These are phyloP conservation scores for Eupithecia insigniata DNA, from an alignment of 2,888 invertebrate genomes.

Conservation along the genomic window DNA sequence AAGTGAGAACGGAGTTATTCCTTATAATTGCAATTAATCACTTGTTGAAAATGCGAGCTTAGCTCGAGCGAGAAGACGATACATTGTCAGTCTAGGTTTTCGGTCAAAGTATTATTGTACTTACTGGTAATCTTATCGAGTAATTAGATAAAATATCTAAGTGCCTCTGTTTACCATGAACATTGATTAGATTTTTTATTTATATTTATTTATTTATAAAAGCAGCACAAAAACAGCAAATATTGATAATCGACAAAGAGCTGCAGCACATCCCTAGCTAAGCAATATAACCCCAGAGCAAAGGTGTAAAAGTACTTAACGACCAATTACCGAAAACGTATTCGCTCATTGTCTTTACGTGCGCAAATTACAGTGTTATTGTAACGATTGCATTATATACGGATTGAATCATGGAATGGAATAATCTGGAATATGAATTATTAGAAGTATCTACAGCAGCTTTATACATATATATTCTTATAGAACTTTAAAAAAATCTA, in stretches of 20 bases:
- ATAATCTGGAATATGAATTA: constrained; percentile 3
- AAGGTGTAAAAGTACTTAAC: constrained; percentile 54
- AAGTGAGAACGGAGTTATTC: neutral
- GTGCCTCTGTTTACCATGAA: no score
- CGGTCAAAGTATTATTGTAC: no score
- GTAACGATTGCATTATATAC: constrained; percentile 17
- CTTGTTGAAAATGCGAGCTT: no score
- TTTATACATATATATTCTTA: neutral
- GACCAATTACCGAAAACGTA: constrained; percentile 53
- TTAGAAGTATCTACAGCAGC: neutral
- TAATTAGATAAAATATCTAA: no score
- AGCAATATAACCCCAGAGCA: constrained; percentile 46
- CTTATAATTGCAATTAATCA: neutral
- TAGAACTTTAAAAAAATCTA: neutral
- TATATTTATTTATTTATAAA: no score
- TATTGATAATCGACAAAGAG: neutral
- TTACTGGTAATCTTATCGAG: no score
- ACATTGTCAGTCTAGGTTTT: no score
- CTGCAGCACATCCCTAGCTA: constrained; percentile 41
- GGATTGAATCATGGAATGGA: constrained; percentile 2
- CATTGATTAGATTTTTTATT: no score
- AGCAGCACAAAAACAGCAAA: neutral
- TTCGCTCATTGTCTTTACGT: constrained; percentile 36
- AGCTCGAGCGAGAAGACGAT: no score
- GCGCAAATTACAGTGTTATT: constrained; percentile 32